Conservation (phyloP, 2,113 vertebrate genomes). For the Nematolebias whitei region DNA sequence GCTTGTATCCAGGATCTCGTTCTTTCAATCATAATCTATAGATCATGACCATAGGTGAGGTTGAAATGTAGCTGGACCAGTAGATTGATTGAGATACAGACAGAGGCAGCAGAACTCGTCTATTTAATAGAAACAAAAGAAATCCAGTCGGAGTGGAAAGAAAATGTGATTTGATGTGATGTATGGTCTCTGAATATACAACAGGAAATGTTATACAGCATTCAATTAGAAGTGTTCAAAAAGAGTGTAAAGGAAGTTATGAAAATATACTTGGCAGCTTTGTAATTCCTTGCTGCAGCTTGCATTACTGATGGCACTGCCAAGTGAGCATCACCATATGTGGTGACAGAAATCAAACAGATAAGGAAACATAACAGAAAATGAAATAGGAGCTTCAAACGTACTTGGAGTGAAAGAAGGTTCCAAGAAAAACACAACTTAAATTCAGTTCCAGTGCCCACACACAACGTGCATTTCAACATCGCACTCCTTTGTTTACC, state of each 20-base stretch:
- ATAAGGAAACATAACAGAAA: constrained; percentile 22
- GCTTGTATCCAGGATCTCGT: no score
- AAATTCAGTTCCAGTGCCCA: constrained; percentile 24
- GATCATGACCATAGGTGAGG: no score
- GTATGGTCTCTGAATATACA: not conserved
- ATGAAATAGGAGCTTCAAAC: constrained; percentile 7
- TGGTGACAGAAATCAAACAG: constrained; percentile 23
- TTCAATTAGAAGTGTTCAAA: not conserved
- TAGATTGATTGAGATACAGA: not conserved
- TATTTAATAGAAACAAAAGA: not conserved
- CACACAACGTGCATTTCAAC: constrained; percentile 22
- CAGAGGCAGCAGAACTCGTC: not conserved
- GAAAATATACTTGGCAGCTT: constrained; percentile 15
- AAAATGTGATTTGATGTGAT: not conserved
- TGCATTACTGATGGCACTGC: constrained; percentile 7
- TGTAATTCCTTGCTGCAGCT: not conserved
- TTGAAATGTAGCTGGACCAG: no score
- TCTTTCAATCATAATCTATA: no score
- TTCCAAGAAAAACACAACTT: constrained; percentile 21
- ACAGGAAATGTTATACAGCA: not conserved
- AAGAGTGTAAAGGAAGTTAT: constrained; percentile 4
- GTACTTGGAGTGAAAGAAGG: constrained; percentile 3
- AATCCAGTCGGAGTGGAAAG: not conserved
- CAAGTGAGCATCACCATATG: constrained; percentile 23
- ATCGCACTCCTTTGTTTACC: constrained; percentile 19